Conservation (phyloP, 2,113 vertebrate species). For the Myrmecobius fasciatus region DNA sequence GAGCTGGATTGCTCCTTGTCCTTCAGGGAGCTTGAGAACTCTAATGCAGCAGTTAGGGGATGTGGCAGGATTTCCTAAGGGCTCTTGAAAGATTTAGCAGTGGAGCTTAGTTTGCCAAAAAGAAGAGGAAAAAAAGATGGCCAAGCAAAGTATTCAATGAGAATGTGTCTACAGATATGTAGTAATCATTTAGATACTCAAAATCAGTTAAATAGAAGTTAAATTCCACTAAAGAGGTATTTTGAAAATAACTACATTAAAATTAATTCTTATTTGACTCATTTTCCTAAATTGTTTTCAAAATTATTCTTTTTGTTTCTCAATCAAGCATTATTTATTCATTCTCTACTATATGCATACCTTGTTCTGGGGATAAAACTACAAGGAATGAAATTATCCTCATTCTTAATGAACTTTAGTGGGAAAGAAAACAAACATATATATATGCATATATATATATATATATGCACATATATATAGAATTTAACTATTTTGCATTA, state of each 20-base stretch:
- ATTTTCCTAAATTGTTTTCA: not conserved
- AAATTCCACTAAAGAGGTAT: conserved; percentile 15
- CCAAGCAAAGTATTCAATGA: not conserved
- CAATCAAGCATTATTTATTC: not conserved
- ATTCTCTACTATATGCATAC: not conserved
- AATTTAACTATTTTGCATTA: not conserved
- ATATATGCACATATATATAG: not conserved
- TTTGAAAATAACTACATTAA: not conserved
- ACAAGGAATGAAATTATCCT: not conserved
- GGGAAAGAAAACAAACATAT: not conserved
- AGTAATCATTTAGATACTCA: conserved; percentile 22
- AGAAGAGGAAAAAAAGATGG: conserved; percentile 43
- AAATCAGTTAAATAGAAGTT: conserved; percentile 28
- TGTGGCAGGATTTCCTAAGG: conserved; percentile 1
- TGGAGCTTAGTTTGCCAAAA: conserved; percentile 26
- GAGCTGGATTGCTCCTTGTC: too few relatives aligned
- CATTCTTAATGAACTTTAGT: not conserved
- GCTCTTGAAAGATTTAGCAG: conserved; percentile 38
- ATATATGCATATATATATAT: not conserved
- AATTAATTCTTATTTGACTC: not conserved
- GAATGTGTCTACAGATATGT: not conserved
- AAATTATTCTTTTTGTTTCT: not conserved
- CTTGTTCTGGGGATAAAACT: not conserved
- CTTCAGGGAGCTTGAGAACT: not conserved
- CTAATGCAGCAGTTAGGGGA: not conserved